These are phyloP conservation scores for Porites cylindrica DNA, from an alignment of 92 coral and sea anemone species.

Conservation along the genomic window DNA sequence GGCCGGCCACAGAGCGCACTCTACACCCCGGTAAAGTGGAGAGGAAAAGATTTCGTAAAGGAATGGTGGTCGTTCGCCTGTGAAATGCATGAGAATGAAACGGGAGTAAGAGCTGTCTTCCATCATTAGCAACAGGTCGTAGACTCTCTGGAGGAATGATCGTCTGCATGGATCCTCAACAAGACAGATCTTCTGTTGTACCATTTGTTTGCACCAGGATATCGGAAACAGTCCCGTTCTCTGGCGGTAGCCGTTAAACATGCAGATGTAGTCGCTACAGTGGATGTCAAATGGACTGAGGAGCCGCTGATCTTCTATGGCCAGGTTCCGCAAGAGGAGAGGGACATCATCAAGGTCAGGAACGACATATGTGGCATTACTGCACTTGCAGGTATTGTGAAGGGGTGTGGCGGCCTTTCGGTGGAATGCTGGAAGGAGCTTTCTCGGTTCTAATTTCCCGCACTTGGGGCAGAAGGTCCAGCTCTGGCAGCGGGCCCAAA, in stretches of 20 bases:
- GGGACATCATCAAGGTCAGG: background rate
- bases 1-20: background rate
- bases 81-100: background rate
- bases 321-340: background rate
- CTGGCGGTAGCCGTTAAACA: constrained; percentile 17
- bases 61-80: background rate
- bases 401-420: too few relatives aligned
- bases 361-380: background rate
- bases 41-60: background rate
- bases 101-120: background rate
- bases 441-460: background rate
- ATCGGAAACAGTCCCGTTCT: background rate
- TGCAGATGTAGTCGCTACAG: constrained; percentile 5
- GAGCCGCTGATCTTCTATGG: background rate
- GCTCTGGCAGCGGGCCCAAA: too few relatives aligned
- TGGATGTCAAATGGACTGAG: constrained; percentile 36
- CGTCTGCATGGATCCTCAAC: background rate
- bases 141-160: background rate
- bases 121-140: background rate
- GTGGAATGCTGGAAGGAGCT: constrained; percentile 9
- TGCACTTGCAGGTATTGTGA: constrained; percentile 2
- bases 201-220: background rate
- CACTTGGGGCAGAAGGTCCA: background rate
- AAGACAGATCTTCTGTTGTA: background rate
- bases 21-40: background rate